Evolutionary conservation across 2,113 vertebrate genomes (phyloP).

Genomic region (Patagioenas fasciata): DNA sequence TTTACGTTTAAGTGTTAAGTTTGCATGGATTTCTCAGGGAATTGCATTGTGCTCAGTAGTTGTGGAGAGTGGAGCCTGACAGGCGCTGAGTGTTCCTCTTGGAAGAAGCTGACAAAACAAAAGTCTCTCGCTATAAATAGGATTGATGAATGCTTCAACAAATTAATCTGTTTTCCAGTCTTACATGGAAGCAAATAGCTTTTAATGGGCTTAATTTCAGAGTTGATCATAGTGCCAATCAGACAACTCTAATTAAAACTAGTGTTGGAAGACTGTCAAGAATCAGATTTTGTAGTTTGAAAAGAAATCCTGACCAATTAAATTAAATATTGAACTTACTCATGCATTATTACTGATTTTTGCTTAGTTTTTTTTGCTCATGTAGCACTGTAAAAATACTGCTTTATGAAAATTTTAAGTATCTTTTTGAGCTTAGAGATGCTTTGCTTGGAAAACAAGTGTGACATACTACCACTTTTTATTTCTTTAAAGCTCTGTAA

Average conservation of each 20-base stretch:
- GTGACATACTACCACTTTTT: not conserved
- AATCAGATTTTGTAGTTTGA: not conserved
- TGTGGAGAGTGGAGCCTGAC: not conserved
- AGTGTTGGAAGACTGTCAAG: not conserved
- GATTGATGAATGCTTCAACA: not conserved
- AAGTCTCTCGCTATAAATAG: not conserved
- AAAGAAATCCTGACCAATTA: not conserved
- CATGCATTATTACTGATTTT: not conserved
- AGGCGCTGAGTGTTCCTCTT: not conserved
- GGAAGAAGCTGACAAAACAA: not conserved
- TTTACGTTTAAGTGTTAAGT: not conserved
- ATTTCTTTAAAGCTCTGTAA: not conserved
- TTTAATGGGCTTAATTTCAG: slow-evolving; percentile 11
- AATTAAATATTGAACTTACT: not conserved
- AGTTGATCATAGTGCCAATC: not conserved
- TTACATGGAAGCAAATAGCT: not conserved
- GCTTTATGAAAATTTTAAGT: not conserved
- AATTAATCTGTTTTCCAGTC: slow-evolving; percentile 7
- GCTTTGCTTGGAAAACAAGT: not conserved
- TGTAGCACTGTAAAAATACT: not conserved
- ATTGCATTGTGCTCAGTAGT: not conserved
- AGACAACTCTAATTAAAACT: not conserved
- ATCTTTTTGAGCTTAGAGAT: not conserved
- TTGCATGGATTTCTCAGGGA: not conserved
- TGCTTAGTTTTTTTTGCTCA: not conserved